These are phyloP conservation scores for Metopolophium dirhodum DNA, from an alignment of 1,140 invertebrate genomes.

Conservation along the genomic window DNA sequence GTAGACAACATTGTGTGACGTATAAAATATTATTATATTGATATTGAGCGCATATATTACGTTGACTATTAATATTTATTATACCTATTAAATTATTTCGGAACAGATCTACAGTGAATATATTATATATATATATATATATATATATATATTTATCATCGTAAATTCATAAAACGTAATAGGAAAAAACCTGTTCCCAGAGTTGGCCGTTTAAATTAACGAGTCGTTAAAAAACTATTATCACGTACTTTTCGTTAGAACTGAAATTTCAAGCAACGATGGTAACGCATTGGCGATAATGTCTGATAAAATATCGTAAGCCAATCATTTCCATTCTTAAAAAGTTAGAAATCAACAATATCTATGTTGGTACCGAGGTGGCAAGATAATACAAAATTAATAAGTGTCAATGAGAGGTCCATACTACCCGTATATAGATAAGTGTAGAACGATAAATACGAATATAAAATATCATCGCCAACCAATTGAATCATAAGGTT, in stretches of 20 bases:
- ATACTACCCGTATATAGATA: not conserved
- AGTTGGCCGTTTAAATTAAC: conserved; percentile 25
- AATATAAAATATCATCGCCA: not conserved
- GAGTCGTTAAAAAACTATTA: conserved; percentile 26
- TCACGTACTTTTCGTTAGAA: not conserved
- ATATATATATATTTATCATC: not conserved
- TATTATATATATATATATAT: not conserved
- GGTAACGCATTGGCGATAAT: not conserved
- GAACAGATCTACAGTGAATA: not conserved
- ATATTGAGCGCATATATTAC: not conserved
- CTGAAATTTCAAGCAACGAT: not conserved
- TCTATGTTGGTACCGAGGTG: not conserved
- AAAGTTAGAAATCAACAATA: not conserved
- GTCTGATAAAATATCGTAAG: not conserved
- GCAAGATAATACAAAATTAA: not conserved
- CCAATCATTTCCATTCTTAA: not conserved
- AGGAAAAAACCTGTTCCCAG: not conserved
- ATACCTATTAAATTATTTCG: conserved; percentile 39
- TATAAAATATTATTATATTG: not conserved
- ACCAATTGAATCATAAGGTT: not conserved
- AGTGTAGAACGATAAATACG: not conserved
- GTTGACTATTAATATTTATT: conserved; percentile 22
- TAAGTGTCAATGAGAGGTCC: not conserved
- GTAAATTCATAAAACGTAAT: conserved; percentile 8
- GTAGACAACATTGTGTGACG: not conserved